Conservation (phyloP, 2,113 vertebrate genomes). For the Aythya baeri region DNA sequence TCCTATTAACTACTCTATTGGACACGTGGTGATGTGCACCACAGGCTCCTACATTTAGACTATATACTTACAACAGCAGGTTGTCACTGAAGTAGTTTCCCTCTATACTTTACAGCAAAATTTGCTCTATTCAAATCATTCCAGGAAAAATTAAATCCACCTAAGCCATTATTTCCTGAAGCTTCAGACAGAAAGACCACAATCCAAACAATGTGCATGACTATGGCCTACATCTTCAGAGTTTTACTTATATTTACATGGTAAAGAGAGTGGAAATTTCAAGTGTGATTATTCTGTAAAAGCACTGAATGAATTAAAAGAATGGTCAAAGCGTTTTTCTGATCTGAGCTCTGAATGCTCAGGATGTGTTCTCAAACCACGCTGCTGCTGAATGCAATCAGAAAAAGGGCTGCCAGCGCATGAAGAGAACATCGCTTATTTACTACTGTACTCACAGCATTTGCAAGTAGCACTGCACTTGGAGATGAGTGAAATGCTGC, state of each 20-base stretch:
- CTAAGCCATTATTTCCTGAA: neutral
- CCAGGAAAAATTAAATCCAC: neutral
- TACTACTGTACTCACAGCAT: neutral
- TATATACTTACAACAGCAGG: too few species aligned
- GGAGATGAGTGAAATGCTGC: neutral
- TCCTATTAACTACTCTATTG: neutral
- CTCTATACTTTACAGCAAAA: neutral
- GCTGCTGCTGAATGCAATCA: neutral
- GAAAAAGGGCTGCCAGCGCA: neutral
- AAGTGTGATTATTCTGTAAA: neutral
- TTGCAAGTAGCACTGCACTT: neutral
- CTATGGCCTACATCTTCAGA: neutral
- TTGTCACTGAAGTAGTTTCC: neutral
- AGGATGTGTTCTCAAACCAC: neutral
- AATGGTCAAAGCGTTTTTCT: neutral
- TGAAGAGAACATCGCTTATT: neutral
- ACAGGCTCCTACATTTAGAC: neutral
- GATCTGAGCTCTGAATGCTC: neutral
- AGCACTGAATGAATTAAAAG: neutral
- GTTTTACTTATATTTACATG: neutral
- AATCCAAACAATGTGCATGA: neutral
- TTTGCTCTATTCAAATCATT: neutral
- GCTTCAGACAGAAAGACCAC: neutral
- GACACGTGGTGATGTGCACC: neutral
- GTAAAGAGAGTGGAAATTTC: neutral